Base-by-base conservation (phyloP, 1,140 invertebrate species). In the Paracyclopina nana region DNA sequence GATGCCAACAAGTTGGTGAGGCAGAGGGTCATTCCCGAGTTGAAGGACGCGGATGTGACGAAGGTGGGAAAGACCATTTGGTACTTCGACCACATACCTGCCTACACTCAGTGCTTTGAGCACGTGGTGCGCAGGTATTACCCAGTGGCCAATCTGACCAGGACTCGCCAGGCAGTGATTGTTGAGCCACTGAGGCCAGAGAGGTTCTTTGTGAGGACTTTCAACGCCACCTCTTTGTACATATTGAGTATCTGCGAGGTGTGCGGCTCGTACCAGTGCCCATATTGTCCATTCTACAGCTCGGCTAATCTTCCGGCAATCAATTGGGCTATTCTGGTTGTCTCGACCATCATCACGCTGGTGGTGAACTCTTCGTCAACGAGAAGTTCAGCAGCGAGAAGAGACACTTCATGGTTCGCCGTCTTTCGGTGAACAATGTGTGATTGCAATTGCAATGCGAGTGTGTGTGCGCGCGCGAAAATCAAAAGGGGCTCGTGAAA, bases 221-320 rank as follows among this genome's bases (percentile, higher is more conserved):
- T 73, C 34, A 69, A 71, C 46, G 68, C 71, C 1, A 68, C 68
- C 43, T 63, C 67, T 29, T 60, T 76, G 25, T 71, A 70, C 46
- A 59, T 67, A 1, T 60, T 74, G 50, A 70, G 70, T 56, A 72
- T 77, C 28, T 77, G 75, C 59, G 70, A 74, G 57, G 75, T 75
- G 22, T 76, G 74, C 57, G 74, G 73, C 0, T 73, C 71, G 1
- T 76, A 72, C 56, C 73, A 75, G 59, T 76, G 74, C 61, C 74
- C 74, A 0, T 76, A 74, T 54, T 76, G 74, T 58, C 72, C 73
- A 0, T 61, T 60, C 42, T 70, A 66, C 59, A 71, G 60, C 20
- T 46, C 44, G 5, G 56, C 27, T 3, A 29, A 28, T 8, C 16
- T 46, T n/a, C n/a, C 20, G 34, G 34, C 34, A n/a, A 20, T 20